Evolutionary conservation across 2,113 vertebrate species (phyloP), one percentile per base, ranked within the genome.

Genomic region (Capreolus pygargus): DNA sequence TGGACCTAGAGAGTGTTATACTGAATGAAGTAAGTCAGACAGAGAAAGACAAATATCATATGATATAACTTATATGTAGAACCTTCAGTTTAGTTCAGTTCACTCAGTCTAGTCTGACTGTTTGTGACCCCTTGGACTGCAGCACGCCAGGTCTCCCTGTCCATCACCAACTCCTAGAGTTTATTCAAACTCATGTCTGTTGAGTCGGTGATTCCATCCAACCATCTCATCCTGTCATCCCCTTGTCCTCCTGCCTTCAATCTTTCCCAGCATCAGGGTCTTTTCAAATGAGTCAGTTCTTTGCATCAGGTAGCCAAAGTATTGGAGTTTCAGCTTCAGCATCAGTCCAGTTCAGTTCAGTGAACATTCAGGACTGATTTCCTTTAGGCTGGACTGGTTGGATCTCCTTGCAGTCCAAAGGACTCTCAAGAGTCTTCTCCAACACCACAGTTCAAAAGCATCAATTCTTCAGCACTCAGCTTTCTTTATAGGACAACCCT

Each of bases 201-300:
- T 23, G n/a, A 39, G n/a, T 39, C 5, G 0, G n/a, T 39, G 67
- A 70, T 70, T n/a, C 67, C n/a, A 70, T 39, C 19, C n/a, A 70
- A 23, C 67, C 67, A 39, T 39, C n/a, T 70, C 11, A 70, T 39
- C 67, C 67, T 70, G n/a, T 23, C 2, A 0, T 70, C n/a, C 10
- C 67, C n/a, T 12, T 39, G n/a, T 70, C n/a, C 10, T 70, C 10
- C n/a, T 1, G 0, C n/a, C 67, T 70, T 70, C 67, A 70, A 39
- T 70, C 67, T 70, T 70, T 70, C 67, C n/a, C n/a, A 70, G 19
- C 19, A 39, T 39, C n/a, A 70, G n/a, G n/a, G 19, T 70, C n/a
- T 70, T 70, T 70, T 70, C 67, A 23, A 23, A 70, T 70, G 19
- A 36, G 67, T 36, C 67, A 70, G n/a, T 6, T 39, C 5, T 70